These are phyloP conservation scores for Radopholus similis DNA, from an alignment of 1,140 invertebrate genomes.

Conservation along the genomic window DNA sequence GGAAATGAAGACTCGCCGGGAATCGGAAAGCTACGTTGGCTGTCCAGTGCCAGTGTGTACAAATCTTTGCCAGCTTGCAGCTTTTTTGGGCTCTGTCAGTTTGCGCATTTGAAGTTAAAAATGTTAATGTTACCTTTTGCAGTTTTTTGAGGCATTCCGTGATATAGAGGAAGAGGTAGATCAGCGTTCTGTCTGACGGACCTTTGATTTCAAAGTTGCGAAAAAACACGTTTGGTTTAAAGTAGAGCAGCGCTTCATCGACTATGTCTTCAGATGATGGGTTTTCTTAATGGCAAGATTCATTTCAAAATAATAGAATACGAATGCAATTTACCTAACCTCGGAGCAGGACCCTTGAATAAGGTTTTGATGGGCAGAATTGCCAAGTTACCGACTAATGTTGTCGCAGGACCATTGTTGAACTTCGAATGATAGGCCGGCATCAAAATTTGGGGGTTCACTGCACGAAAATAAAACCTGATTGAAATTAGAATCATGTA, in stretches of 20 bases:
- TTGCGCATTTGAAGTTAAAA: slow-evolving; percentile 13
- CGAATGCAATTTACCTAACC: slow-evolving; percentile 60
- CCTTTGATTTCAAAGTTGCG: slow-evolving; percentile 80
- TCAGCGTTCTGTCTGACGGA: slow-evolving; percentile 76
- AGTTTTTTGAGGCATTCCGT: slow-evolving; percentile 88
- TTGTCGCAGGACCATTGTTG: slow-evolving; percentile 65
- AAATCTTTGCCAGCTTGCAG: slow-evolving; percentile 88
- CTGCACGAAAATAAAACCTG: not conserved
- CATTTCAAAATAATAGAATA: slow-evolving; percentile 16
- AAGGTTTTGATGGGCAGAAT: slow-evolving; percentile 79
- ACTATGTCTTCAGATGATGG: slow-evolving; percentile 73
- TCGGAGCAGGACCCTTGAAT: slow-evolving; percentile 80
- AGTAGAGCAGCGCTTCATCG: slow-evolving; percentile 92
- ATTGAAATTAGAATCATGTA: slow-evolving; percentile 8
- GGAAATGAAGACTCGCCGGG: slow-evolving; percentile 93
- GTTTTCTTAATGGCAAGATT: slow-evolving; percentile 11
- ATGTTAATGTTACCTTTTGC: slow-evolving; percentile 1
- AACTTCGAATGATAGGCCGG: slow-evolving; percentile 92
- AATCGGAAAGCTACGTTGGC: slow-evolving; percentile 68
- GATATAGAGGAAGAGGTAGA: slow-evolving; percentile 97
- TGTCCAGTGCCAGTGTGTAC: slow-evolving; percentile 80
- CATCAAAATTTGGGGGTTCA: slow-evolving; percentile 1
- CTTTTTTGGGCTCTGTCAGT: slow-evolving; percentile 64
- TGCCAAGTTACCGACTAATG: slow-evolving; percentile 85
- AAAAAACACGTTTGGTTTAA: slow-evolving; percentile 99